Percentiles rank a stretch among this genome's conserved stretches.
These are phyloP conservation scores for Heteractis magnifica DNA, from an alignment of 92 coral and sea anemone species.

Conservation along the genomic window DNA sequence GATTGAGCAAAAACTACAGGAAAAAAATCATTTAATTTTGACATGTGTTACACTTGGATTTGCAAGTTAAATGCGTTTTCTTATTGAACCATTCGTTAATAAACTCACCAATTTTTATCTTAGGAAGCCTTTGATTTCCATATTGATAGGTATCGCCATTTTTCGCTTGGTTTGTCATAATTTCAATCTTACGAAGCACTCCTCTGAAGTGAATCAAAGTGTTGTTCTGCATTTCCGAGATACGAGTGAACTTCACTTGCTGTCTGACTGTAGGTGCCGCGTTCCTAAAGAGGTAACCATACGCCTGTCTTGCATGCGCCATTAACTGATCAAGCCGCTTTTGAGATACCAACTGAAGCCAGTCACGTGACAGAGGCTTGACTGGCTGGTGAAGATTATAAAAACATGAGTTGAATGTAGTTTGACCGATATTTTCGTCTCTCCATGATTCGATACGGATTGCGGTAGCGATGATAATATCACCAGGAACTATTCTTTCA, in stretches of 20 bases:
- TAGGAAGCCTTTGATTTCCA: constrained; percentile 63
- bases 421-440: constrained; percentile 79
- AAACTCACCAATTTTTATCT: constrained; percentile 62
- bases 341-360: constrained; percentile 70
- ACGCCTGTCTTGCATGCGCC: constrained; percentile 53
- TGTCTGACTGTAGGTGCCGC: constrained; percentile 15
- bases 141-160: constrained; percentile 45
- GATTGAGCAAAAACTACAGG: constrained; percentile 42
- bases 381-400: constrained; percentile 78
- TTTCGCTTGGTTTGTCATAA: constrained; percentile 31
- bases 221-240: constrained; percentile 64
- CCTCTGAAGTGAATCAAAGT: constrained; percentile 81
- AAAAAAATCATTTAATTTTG: not conserved
- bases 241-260: constrained; percentile 49
- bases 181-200: constrained; percentile 44
- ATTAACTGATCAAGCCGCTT: constrained; percentile 55
- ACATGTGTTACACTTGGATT: not conserved
- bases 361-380: constrained; percentile 55
- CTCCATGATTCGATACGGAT: constrained; percentile 77
- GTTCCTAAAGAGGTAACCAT: constrained; percentile 52
- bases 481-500: constrained; percentile 63
- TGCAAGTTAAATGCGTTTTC: not conserved
- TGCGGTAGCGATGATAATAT: constrained; percentile 69
- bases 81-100: not conserved
- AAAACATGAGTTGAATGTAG: constrained; percentile 56